Conservation (phyloP, 2,888 invertebrate species). For the Xestobium rufovillosum region DNA sequence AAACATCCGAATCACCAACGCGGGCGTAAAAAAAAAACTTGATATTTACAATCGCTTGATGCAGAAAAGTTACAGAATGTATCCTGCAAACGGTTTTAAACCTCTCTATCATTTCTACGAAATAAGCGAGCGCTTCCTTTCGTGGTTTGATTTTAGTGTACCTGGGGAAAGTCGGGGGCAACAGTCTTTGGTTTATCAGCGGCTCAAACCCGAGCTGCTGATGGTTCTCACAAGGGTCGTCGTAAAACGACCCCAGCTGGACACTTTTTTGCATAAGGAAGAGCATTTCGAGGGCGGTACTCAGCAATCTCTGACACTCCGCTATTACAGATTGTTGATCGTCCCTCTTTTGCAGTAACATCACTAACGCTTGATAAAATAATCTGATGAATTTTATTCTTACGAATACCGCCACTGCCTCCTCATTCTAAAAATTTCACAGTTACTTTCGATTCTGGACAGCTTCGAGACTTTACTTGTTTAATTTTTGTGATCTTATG, state of each 20-base stretch:
- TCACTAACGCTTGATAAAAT: constrained; percentile 71
- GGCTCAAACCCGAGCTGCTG: constrained; percentile 93
- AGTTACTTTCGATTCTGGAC: too few relatives aligned
- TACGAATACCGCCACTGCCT: constrained; percentile 62
- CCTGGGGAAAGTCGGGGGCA: constrained; percentile 97
- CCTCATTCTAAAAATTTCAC: constrained; percentile 26
- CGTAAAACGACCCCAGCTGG: constrained; percentile 54
- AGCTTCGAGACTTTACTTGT: constrained; percentile 27
- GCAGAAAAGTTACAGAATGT: constrained; percentile 68
- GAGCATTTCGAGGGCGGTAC: constrained; percentile 75
- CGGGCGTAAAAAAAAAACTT: too few relatives aligned
- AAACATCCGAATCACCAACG: too few relatives aligned
- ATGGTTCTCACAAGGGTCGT: constrained; percentile 54
- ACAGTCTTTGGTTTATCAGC: constrained; percentile 85
- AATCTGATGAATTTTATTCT: constrained; percentile 82
- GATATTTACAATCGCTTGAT: constrained; percentile 75
- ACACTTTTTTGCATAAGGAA: constrained; percentile 72
- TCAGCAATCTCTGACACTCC: constrained; percentile 75
- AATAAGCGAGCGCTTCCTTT: constrained; percentile 69
- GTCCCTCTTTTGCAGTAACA: constrained; percentile 52
- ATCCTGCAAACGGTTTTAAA: constrained; percentile 77
- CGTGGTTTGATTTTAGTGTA: constrained; percentile 86
- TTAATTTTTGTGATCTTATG: constrained; percentile 59
- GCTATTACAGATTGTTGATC: constrained; percentile 55
- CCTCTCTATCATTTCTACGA: constrained; percentile 74